These are phyloP conservation scores for Scomber colias DNA, from an alignment of 2,113 vertebrate genomes.

Conservation along the genomic window DNA sequence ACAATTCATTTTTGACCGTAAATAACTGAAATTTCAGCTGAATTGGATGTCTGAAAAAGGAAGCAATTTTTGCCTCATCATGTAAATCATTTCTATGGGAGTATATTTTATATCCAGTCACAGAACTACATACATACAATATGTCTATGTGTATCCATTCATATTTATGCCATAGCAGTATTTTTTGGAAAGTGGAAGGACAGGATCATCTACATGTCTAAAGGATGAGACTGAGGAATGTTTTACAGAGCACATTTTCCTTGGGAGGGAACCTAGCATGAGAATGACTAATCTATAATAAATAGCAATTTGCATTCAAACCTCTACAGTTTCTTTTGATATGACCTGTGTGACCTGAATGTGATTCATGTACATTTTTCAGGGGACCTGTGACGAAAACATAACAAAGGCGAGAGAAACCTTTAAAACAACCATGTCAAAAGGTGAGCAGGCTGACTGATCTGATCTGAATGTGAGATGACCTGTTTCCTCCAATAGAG, in stretches of 20 bases:
- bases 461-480: constrained; percentile 38
- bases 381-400: constrained; percentile 42
- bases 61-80: constrained; percentile 9
- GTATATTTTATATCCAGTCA: constrained; percentile 21
- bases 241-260: constrained; percentile 31
- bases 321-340: background rate
- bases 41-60: constrained; percentile 19
- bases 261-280: constrained; percentile 40
- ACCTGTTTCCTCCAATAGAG: constrained; percentile 38
- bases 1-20: background rate
- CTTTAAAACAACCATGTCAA: constrained; percentile 66
- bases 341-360: background rate
- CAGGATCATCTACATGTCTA: constrained; percentile 76
- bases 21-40: constrained; percentile 17
- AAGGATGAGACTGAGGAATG: constrained; percentile 73
- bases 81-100: background rate
- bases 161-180: constrained; percentile 31
- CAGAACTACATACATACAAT: background rate
- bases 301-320: background rate
- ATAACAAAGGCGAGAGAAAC: constrained; percentile 8
- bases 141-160: constrained; percentile 3
- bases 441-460: constrained; percentile 62
- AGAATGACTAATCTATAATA: background rate
- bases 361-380: constrained; percentile 1
- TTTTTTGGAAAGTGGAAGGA: constrained; percentile 69